Conservation (phyloP, 1,140 invertebrate genomes). For the Drosophila sucinea region DNA sequence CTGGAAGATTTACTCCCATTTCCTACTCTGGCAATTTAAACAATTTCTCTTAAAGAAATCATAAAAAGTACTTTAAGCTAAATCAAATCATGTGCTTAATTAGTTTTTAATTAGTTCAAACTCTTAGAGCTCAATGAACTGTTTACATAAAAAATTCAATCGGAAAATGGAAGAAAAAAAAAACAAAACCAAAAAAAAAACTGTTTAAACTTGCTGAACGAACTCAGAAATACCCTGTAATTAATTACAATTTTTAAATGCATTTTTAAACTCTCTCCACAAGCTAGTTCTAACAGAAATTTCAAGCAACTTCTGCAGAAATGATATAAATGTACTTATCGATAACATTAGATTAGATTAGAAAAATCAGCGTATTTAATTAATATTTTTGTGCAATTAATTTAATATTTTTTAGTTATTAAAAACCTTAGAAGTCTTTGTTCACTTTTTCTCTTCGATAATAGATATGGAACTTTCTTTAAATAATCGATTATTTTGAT, state of each 20-base stretch:
- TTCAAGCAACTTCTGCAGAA: too few relatives aligned
- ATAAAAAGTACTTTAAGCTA: conserved; percentile 19
- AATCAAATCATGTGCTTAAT: conserved; percentile 61
- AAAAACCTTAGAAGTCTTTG: too few relatives aligned
- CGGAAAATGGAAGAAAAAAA: conserved; percentile 25
- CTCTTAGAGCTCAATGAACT: conserved; percentile 57
- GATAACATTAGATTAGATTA: too few relatives aligned
- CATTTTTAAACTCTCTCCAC: too few relatives aligned
- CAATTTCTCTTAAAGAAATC: conserved; percentile 4
- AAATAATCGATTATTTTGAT: too few relatives aligned
- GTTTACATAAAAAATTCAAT: conserved; percentile 66
- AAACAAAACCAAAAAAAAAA: conserved; percentile 18
- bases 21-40: background rate
- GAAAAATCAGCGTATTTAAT: too few relatives aligned
- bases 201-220: background rate
- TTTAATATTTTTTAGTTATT: too few relatives aligned
- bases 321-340: too few relatives aligned
- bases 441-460: too few relatives aligned
- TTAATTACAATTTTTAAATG: background rate
- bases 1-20: conserved; percentile 18
- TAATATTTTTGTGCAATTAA: too few relatives aligned
- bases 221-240: background rate
- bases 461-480: too few relatives aligned
- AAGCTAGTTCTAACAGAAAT: too few relatives aligned
- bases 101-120: conserved; percentile 60